Evolutionary conservation across 1,140 invertebrate species (phyloP).

Genomic region (Drosophila pseudoobscura): DNA sequence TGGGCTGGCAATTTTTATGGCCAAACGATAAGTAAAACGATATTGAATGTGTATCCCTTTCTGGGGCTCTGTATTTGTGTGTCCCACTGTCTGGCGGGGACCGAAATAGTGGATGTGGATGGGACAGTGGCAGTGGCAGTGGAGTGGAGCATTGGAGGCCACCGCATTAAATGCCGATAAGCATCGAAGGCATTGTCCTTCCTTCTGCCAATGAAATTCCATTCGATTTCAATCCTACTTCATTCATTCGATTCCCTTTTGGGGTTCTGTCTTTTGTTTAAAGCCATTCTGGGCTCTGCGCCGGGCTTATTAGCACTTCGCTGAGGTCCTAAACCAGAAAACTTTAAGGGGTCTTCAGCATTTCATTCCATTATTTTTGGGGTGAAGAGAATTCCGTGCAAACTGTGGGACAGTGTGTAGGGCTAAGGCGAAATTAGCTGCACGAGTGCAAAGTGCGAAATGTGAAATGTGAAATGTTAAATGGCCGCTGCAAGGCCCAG

Average conservation of each 20-base stretch:
- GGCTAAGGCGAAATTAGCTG: conserved; percentile 65
- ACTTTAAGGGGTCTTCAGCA: conserved; percentile 36
- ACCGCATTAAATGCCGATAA: conserved; percentile 74
- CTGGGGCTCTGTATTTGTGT: conserved; percentile 17
- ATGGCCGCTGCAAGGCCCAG: conserved; percentile 55
- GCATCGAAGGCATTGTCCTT: conserved; percentile 63
- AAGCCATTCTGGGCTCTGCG: conserved; percentile 34
- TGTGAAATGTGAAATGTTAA: conserved; percentile 55
- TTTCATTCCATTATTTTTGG: background rate
- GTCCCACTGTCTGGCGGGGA: background rate
- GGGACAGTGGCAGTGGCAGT: background rate
- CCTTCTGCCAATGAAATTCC: conserved; percentile 23
- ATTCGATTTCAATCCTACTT: conserved; percentile 14
- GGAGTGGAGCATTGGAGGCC: conserved; percentile 5
- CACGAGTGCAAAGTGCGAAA: conserved; percentile 66
- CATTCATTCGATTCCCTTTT: conserved; percentile 3
- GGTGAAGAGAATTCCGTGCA: background rate
- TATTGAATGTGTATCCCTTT: conserved; percentile 71
- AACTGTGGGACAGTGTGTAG: background rate
- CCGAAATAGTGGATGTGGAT: background rate
- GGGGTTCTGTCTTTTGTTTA: conserved; percentile 37
- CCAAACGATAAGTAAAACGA: conserved; percentile 81
- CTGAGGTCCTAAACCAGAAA: background rate
- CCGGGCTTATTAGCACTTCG: conserved; percentile 64
- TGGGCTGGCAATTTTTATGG: conserved; percentile 80